A percentile compares a stretch with the other conserved stretches of the same genome.
These are phyloP conservation scores for Meteorus cinctellus DNA, from an alignment of 2,888 invertebrate genomes.

Conservation along the genomic window DNA sequence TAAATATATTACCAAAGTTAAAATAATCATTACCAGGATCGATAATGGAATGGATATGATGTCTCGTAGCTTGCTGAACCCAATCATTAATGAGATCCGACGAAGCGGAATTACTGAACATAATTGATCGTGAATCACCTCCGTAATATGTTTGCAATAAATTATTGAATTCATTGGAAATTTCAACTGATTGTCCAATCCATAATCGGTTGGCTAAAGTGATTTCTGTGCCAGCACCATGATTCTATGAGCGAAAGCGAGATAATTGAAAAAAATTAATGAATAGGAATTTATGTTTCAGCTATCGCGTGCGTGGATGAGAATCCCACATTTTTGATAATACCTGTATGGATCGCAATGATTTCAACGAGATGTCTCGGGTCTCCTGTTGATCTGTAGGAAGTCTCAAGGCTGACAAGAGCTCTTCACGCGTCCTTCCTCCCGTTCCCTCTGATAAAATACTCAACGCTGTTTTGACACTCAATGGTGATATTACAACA, in stretches of 20 bases:
- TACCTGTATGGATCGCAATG: conserved; percentile 69
- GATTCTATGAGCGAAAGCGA: conserved; percentile 51
- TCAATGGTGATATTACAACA: conserved; percentile 80
- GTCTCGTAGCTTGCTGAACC: conserved; percentile 76
- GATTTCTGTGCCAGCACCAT: conserved; percentile 55
- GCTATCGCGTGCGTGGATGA: not conserved
- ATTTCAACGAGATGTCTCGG: conserved; percentile 53
- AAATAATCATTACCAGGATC: conserved; percentile 73
- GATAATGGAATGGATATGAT: conserved; percentile 76
- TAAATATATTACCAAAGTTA: too few species aligned
- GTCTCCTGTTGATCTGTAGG: conserved; percentile 68
- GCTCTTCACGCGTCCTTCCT: conserved; percentile 77
- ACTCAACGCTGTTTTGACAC: conserved; percentile 78
- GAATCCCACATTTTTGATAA: conserved; percentile 58
- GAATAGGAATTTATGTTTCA: too few species aligned
- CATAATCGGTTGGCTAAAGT: conserved; percentile 62
- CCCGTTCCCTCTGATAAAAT: conserved; percentile 79
- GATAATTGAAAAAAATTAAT: conserved; percentile 23
- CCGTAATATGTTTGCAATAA: conserved; percentile 74
- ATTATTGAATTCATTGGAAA: conserved; percentile 73
- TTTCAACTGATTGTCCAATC: conserved; percentile 48
- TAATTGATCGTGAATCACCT: conserved; percentile 74
- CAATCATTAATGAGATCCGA: conserved; percentile 77
- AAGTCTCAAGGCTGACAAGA: conserved; percentile 77
- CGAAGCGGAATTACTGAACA: conserved; percentile 75